Conservation (phyloP, 2,113 vertebrate genomes). For the Mungos mungo region DNA sequence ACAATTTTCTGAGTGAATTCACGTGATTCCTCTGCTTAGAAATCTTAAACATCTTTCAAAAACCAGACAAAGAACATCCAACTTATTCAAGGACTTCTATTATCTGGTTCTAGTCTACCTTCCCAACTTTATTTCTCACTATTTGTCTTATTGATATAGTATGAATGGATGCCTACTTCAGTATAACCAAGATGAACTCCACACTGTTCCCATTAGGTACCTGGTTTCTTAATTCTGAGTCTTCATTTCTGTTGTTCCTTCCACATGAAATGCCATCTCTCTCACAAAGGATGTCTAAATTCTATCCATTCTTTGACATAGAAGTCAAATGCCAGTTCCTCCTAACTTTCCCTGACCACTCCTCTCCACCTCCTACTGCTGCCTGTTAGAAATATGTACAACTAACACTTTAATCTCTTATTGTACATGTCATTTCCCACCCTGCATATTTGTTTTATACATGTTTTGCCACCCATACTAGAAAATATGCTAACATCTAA, state of each 20-base stretch:
- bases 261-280: background rate
- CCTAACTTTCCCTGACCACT: background rate
- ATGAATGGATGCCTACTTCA: background rate
- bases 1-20: background rate
- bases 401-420: background rate
- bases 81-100: background rate
- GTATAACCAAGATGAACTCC: background rate
- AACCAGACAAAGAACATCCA: background rate
- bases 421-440: background rate
- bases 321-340: background rate
- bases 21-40: background rate
- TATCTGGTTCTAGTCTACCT: background rate
- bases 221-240: background rate
- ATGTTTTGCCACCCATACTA: background rate
- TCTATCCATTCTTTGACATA: background rate
- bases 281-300: background rate
- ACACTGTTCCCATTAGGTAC: background rate
- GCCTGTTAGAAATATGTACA: background rate
- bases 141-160: background rate
- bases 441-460: background rate
- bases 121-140: background rate
- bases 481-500: background rate
- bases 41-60: background rate
- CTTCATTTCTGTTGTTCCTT: background rate
- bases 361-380: background rate